A percentile compares a stretch with the other conserved stretches of the same genome.
Evolutionary conservation across 2,113 vertebrate genomes (phyloP).

Genomic region (Henicopernis longicauda): DNA sequence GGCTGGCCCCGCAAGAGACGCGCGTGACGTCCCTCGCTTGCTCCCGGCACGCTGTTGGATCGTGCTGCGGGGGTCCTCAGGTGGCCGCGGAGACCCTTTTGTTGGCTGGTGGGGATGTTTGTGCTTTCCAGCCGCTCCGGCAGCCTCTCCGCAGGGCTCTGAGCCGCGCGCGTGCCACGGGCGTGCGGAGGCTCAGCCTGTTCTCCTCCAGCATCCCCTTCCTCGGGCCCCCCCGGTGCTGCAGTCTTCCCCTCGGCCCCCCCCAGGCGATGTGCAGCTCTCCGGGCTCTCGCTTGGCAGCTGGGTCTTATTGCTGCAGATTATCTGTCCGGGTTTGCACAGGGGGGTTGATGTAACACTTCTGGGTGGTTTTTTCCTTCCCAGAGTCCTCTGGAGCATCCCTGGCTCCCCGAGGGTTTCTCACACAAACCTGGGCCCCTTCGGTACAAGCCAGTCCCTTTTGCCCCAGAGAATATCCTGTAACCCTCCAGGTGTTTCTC

Average conservation of each 20-base stretch:
- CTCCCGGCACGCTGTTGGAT: not conserved
- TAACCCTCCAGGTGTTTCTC: not conserved
- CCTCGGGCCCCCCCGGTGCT: not conserved
- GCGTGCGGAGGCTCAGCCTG: not conserved
- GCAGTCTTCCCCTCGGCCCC: not conserved
- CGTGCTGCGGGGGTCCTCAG: fast-evolving
- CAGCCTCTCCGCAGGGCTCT: not conserved
- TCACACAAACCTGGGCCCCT: not conserved
- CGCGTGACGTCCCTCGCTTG: fast-evolving
- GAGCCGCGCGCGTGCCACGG: fast-evolving
- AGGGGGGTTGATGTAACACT: not conserved
- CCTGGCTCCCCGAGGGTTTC: fast-evolving
- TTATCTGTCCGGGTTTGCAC: not conserved
- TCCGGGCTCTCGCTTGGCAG: not conserved
- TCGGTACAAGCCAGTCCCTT: not conserved
- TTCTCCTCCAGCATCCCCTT: not conserved
- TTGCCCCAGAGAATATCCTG: not conserved
- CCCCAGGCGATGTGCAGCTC: fast-evolving
- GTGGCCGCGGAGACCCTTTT: not conserved
- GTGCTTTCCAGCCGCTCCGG: not conserved
- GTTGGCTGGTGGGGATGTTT: not conserved
- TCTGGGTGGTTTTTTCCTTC: not conserved
- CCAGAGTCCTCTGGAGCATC: not conserved
- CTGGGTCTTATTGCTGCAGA: not conserved
- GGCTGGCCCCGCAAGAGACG: not conserved